These are phyloP conservation scores for Chrosomus eos DNA, from an alignment of 2,797 vertebrate genomes.

Conservation along the genomic window DNA sequence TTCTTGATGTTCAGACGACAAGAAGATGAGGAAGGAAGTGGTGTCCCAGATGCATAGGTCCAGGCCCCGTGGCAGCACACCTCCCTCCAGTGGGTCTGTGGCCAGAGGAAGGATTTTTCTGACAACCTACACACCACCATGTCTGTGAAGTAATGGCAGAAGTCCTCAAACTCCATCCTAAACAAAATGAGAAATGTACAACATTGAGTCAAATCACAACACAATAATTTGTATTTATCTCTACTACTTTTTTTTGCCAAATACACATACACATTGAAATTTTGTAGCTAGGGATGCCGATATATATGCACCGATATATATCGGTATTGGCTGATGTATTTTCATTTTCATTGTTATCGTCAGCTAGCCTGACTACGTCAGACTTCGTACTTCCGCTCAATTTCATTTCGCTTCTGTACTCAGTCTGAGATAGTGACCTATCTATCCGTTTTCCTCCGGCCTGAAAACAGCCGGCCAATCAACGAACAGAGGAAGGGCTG, in stretches of 20 bases:
- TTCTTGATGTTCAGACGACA: conserved; percentile 14
- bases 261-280: background rate
- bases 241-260: background rate
- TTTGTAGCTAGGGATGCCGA: too few species aligned
- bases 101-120: conserved; percentile 76
- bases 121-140: conserved; percentile 81
- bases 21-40: background rate
- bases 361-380: too few species aligned
- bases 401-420: too few species aligned
- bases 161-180: conserved; percentile 86
- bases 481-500: too few species aligned
- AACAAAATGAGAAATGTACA: background rate
- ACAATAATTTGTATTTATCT: background rate
- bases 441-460: too few species aligned
- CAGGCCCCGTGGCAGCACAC: conserved; percentile 74
- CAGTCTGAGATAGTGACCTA: too few species aligned
- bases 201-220: background rate
- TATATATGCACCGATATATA: too few species aligned
- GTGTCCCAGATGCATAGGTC: conserved; percentile 59
- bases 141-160: conserved; percentile 83
- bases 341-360: too few species aligned
- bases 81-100: conserved; percentile 76
- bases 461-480: too few species aligned
- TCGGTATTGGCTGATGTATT: too few species aligned
- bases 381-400: too few species aligned